Base-by-base conservation (phyloP, 2,113 vertebrate genomes). In the Syngnathus floridae region DNA sequence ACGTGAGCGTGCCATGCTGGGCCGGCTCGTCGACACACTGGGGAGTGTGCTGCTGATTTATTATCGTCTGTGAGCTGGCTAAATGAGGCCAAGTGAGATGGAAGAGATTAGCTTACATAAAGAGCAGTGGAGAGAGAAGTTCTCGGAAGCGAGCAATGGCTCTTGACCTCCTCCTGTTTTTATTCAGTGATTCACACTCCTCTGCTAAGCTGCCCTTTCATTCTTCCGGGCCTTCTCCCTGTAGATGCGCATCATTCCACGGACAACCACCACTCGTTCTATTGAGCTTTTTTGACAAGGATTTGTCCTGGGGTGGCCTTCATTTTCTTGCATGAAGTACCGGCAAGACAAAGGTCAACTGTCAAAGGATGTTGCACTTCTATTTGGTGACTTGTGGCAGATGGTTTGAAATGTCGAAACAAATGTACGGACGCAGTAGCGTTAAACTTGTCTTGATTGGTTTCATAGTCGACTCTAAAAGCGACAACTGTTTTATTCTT, bases 21-120 rank as follows among this genome's bases (percentile, higher is more conserved):
- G 54, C 65, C 55, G 66, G 56, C 81, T 69, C 1, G 46, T 67
- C 64, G 46, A 69, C 64, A 72, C 80, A 78, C 77, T 35, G 67
- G 70, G 68, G 74, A 70, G 80, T 60, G 74, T 80, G 71, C 37
- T n/a, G 60, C 71, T 82, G 82, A 88, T 84, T 83, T 82, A 87
- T 84, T 70, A 68, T 74, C 11, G 49, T 62, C 74, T 52, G 35
- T 86, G 77, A 79, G 66, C 72, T 84, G 82, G 76, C 78, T 82
- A 87, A 87, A 88, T 75, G 76, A 84, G 79, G 82, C 78, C 74
- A 82, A 86, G 76, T 84, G 78, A 74, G 82, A 81, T 87, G 82
- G 74, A 84, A 76, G 71, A 84, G 84, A 87, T 88, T 82, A 85
- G 72, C 49, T 70, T 74, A 82, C 70, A 79, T 72, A 75, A 73